Base-by-base conservation (phyloP, 2,888 invertebrate genomes). In the Colostygia pectinataria region DNA sequence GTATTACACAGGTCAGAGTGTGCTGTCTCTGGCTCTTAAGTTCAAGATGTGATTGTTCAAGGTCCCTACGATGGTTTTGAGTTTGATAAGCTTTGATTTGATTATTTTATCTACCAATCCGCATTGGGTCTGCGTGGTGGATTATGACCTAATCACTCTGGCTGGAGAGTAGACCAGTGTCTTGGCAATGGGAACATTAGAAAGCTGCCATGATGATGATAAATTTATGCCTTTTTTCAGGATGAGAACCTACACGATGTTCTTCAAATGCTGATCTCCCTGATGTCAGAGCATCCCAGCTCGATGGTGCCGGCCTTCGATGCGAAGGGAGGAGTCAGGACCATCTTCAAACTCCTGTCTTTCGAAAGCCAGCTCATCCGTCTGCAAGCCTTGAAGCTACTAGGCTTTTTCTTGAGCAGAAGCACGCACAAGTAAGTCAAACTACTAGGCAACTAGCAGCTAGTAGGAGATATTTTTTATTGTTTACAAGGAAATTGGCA, bases 281-380 rank as follows among this genome's bases (percentile, higher is more conserved):
- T 99, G 62, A 98, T 99, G 97, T 97, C 98, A 5, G 99, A 99
- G 81, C 98, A 99, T 82, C 99, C 99, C 0, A 97, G 98, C 63
- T 98, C 98, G 2, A 98, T 99, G 97, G 99, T 99, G 64, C 99
- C 99, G 27, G 98, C 98, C 42, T 99, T 99, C 85, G 99, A 99
- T 89, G 95, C 96, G 55, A 99, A 99, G 91, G 96, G 97, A 68
- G 99, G 99, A 52, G 96, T 99, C 42, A 92, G 98, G 72, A 97
- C 98, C 47, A 97, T 99, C 68, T 99, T 99, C 91, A 99, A 99
- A 83, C 91, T 99, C 48, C 90, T 99, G 53, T 96, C 98, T 7
- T 98, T 99, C 2, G 97, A 98, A 74, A 98, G 97, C 88, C 99
- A 99, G 90, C 91, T 98, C 59, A 98, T 99, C 70, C 92, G 99